Conservation (phyloP, 2,113 vertebrate genomes). For the Piprites chloris region DNA sequence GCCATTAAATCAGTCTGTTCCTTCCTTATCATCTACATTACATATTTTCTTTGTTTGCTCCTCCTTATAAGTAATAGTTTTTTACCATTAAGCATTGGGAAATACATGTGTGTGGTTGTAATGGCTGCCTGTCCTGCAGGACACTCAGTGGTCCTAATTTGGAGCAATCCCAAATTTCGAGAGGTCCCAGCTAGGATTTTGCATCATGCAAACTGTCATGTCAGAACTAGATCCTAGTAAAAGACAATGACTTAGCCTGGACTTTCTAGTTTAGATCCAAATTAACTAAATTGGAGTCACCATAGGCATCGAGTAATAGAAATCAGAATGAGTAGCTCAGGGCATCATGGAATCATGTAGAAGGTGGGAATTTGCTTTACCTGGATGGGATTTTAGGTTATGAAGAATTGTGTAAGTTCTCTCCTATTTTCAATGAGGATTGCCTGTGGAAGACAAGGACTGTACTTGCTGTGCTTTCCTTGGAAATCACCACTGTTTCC, state of each 20-base stretch:
- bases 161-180: neutral
- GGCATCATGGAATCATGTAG: neutral
- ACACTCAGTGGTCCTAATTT: neutral
- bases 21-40: neutral
- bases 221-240: neutral
- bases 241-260: fast-evolving
- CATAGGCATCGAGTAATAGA: neutral
- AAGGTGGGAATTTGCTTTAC: neutral
- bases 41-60: neutral
- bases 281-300: neutral
- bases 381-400: neutral
- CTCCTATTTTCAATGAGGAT: neutral
- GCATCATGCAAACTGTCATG: fast-evolving
- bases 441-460: neutral
- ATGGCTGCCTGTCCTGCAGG: neutral
- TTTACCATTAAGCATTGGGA: neutral
- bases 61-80: neutral
- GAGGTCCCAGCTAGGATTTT: neutral
- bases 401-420: neutral
- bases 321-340: neutral
- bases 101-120: neutral
- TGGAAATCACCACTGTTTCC: neutral
- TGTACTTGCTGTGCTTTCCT: neutral
- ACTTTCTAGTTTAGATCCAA: neutral
- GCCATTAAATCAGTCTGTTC: slow-evolving; percentile 9